A percentile compares a stretch with the other conserved stretches of the same genome.
Conservation (phyloP, 2,888 invertebrate genomes). For the Formica aserva region DNA sequence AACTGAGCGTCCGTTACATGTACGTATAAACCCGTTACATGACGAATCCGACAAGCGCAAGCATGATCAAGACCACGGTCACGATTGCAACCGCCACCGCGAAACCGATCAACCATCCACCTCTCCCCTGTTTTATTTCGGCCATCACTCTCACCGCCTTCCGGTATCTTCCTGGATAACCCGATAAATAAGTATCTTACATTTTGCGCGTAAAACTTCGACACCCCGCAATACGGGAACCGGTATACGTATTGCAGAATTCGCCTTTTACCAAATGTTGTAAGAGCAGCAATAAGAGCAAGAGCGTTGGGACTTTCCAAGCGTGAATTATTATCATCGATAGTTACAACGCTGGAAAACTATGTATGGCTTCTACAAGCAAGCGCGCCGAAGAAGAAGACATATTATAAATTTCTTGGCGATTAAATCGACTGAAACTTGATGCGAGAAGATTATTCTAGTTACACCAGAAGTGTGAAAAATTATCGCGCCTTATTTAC, state of each 20-base stretch:
- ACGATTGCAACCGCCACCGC: constrained; percentile 55
- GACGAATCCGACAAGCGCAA: constrained; percentile 65
- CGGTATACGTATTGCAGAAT: not conserved
- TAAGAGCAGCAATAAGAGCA: not conserved
- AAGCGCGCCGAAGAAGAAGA: not conserved
- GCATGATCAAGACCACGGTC: constrained; percentile 16
- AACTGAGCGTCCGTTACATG: constrained; percentile 76
- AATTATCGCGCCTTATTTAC: constrained; percentile 17
- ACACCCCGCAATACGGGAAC: not conserved
- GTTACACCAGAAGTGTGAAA: not conserved
- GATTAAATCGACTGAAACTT: not conserved
- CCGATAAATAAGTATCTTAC: not conserved
- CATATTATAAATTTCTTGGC: not conserved
- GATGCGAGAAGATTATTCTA: not conserved
- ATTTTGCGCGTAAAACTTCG: not conserved
- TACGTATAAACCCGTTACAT: constrained; percentile 80
- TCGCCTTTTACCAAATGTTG: not conserved
- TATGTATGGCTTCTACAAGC: too few species aligned
- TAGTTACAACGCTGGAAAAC: too few species aligned
- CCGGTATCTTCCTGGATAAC: not conserved
- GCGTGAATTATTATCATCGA: not conserved
- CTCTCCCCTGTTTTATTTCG: not conserved
- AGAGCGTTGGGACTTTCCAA: not conserved
- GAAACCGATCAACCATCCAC: not conserved
- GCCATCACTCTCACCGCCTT: constrained; percentile 28